These are phyloP conservation scores for Atractosteus spatula DNA, from an alignment of 2,113 vertebrate species.

Conservation along the genomic window DNA sequence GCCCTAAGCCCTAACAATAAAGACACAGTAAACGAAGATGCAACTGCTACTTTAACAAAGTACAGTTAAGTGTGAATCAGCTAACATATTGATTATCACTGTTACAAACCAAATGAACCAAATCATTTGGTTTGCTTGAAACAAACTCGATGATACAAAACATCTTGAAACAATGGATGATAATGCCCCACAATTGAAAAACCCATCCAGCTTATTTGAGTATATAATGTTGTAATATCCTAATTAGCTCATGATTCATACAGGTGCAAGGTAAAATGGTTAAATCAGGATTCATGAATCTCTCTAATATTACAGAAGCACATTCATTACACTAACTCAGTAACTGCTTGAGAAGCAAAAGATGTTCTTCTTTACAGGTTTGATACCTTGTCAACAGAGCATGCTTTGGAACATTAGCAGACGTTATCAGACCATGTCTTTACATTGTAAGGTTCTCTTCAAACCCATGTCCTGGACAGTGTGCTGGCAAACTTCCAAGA, in stretches of 20 bases:
- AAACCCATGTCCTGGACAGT: neutral
- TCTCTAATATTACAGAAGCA: neutral
- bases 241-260: slow-evolving; percentile 20
- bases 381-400: neutral
- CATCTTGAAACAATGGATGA: neutral
- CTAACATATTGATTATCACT: too few relatives aligned
- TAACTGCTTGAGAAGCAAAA: too few relatives aligned
- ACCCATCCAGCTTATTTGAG: slow-evolving; percentile 21
- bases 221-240: slow-evolving; percentile 29
- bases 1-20: too few relatives aligned
- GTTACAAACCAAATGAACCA: too few relatives aligned
- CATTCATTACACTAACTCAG: neutral
- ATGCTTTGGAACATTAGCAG: neutral
- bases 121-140: too few relatives aligned
- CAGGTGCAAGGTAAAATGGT: neutral
- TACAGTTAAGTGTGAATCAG: too few relatives aligned
- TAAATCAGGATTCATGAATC: neutral
- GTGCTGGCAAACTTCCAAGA: neutral
- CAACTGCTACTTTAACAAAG: too few relatives aligned
- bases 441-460: neutral
- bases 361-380: too few relatives aligned
- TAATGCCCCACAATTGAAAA: neutral
- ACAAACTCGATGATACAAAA: too few relatives aligned
- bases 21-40: too few relatives aligned
- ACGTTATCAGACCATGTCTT: neutral